Evolutionary conservation across 2,797 vertebrate species (phyloP), one percentile per base, ranked within the genome.

Genomic region (Scarus forsteni): DNA sequence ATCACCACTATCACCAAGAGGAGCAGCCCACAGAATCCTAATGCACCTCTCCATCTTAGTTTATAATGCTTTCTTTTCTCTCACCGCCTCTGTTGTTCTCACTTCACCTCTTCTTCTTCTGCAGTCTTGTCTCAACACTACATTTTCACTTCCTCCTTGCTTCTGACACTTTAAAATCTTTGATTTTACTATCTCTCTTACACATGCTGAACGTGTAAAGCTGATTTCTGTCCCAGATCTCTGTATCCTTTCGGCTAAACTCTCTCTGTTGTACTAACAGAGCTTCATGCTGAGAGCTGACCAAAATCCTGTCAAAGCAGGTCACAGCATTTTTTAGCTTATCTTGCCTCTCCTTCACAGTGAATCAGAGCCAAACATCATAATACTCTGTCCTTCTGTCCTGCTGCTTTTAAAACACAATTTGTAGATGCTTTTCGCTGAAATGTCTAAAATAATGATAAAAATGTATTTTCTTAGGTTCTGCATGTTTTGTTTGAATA

Each of bases 11-110:
- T 77, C 77, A 81, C 73, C 65, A 81, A 79, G 62, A 39, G 15
- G 60, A 83, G 85, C 66, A 39, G 70, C 46, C 64, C 87, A 79
- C 84, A 54, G 88, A 92, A 91, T 92, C 72, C 46, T 86, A 80
- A 89, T 90, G 74, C 42, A 74, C 65, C 76, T 81, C 40, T 84
- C 60, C 10, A 69, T 50, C 58, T 54, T 36, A 27, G 16, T 61
- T 54, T 59, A 66, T 52, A 70, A 66, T 42, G 19, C 57, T 56
- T 64, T 60, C 19, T 72, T 48, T 59, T 62, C 62, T 71, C 67
- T 64, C 72, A 75, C 58, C 63, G 40, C 49, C 42, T 77, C 55
- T 27, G 56, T 65, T 50, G 43, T 62, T 60, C 44, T 49, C 55
- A 16, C 70, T 69, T 64, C 60, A 71, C 79, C 71, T 70, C 42